Conservation (phyloP, 2,888 invertebrate species). For the Apamea monoglypha region DNA sequence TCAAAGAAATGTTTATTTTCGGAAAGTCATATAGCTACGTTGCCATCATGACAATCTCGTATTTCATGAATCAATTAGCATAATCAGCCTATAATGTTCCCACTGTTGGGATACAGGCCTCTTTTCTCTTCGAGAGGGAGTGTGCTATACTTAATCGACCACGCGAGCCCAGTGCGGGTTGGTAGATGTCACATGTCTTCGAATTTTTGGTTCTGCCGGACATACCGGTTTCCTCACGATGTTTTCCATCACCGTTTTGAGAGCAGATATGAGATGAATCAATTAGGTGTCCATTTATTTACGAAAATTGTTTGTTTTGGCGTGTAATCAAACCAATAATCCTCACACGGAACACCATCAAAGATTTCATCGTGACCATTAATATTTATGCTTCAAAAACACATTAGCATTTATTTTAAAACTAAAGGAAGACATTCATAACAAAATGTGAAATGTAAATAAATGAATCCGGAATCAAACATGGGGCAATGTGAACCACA, state of each 20-base stretch:
- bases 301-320: background rate
- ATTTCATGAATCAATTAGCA: constrained; percentile 19
- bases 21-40: too few species aligned
- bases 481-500: constrained; percentile 46
- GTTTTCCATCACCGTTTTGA: background rate
- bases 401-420: constrained; percentile 40
- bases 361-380: constrained; percentile 37
- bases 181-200: too few species aligned
- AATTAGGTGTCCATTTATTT: background rate
- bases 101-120: too few species aligned
- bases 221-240: background rate
- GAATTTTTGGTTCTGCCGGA: background rate
- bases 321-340: constrained; percentile 6
- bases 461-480: constrained; percentile 54
- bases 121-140: too few species aligned
- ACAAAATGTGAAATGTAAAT: constrained; percentile 57
- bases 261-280: background rate
- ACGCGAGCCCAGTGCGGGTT: too few species aligned
- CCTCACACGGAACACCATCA: constrained; percentile 18
- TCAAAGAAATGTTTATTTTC: background rate
- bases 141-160: too few species aligned
- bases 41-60: background rate
- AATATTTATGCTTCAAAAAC: constrained; percentile 38
- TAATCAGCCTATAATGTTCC: too few species aligned
- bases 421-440: constrained; percentile 62